Evolutionary conservation across 2,797 vertebrate genomes (phyloP), one percentile per base, ranked within the genome.

Genomic region (Phoeniculus purpureus): DNA sequence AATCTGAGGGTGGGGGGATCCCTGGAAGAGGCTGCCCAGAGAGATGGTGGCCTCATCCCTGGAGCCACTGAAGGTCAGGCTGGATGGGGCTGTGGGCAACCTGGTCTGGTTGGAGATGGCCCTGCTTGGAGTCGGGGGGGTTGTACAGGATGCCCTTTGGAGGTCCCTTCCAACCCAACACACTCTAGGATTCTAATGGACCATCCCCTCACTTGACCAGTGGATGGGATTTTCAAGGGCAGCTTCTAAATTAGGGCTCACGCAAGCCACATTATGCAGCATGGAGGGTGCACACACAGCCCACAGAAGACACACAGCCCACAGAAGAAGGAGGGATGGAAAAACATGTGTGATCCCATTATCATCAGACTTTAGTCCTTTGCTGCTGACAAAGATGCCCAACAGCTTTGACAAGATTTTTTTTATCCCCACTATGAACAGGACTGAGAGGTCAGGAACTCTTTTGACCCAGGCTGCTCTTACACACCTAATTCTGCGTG

Each of bases 401-500:
- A 21, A 48, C 8, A 43, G 73, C 37, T 59, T 58, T 34, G 54
- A 34, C 21, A 56, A 51, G 19, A 16, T 13, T 68, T 55, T 27
- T 34, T 5, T n/a, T 37, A 37, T 27, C 11, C 17, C 23, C 25
- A 5, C 19, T 47, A 65, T 40, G 27, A 78, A 12, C 13, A 81
- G 62, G 22, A 15, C 12, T 13, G 50, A 73, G 45, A 56, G 32
- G 56, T 74, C 40, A 10, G 23, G 56, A 50, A 16, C 23, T 31
- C 3, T 3, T 15, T 40, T 62, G 79, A 54, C 26, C 26, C 67
- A 40, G 4, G 7, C 34, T 48, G 40, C 56, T 66, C 51, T 18
- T 50, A 1, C 3, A 52, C 48, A 48, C 32, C 61, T 59, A 10
- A 26, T 1, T 59, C 2, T 0, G 43, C 73, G 31, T 25, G 52